Base-by-base conservation (phyloP, 2,888 invertebrate species). In the Cancer borealis region DNA sequence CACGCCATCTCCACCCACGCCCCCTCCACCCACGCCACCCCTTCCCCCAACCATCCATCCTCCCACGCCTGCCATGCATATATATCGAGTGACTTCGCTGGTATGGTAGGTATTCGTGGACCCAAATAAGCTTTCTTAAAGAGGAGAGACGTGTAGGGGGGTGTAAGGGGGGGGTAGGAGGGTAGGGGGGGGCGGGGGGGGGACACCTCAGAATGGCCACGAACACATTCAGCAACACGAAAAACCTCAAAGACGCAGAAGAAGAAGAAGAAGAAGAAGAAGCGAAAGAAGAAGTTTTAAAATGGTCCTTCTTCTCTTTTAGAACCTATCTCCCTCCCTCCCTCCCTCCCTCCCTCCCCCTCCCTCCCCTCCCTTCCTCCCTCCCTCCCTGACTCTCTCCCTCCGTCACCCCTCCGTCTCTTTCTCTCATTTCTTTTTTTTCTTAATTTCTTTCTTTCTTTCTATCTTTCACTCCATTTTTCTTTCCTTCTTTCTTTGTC, bases 91-190 rank as follows among this genome's bases (percentile, higher is more conserved):
- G n/a, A 66, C 66, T 21, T n/a, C n/a, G 66, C n/a, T 66, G 66
- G 66, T 66, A 66, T 66, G 66, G 66, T n/a, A 0, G 66, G 66
- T 66, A 66, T 66, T 66, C n/a, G 66, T n/a, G 66, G 66, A 66
- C 66, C 66, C 66, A 66, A 66, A 66, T 66, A 66, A 66, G 66
- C 66, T 66, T 66, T 66, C 66, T 66, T 26, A 79, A 79, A 79
- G 79, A 30, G 26, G 79, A 12, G 79, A 6, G 79, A 79, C 30
- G 79, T 26, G 30, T 5, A 66, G 79, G 79, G 79, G 79, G 79
- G 6, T 79, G 39, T 39, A 39, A 0, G 54, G 17, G 54, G 54
- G 17, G 79, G 79, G 6, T 79, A 30, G 79, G n/a, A 3, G 79
- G 30, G 39, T 39, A 39, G 10, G 54, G 17, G 54, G 54, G 17